Evolutionary conservation across 2,113 vertebrate species (phyloP).

Genomic region (Illadopsis cleaveri): DNA sequence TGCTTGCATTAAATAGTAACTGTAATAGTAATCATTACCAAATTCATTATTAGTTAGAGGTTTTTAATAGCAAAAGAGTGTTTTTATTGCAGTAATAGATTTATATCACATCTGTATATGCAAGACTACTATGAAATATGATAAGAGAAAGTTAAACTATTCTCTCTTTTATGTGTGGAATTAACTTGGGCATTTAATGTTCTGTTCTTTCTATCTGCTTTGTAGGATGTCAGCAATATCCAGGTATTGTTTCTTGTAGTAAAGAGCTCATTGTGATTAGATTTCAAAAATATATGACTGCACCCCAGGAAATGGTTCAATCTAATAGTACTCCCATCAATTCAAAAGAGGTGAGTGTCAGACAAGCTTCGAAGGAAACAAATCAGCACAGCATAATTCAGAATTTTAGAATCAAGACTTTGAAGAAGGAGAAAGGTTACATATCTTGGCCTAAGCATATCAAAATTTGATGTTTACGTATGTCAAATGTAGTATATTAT

Average conservation of each 20-base stretch:
- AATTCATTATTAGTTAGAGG: slow-evolving; percentile 29
- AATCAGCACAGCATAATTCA: slow-evolving; percentile 45
- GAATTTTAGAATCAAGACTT: slow-evolving; percentile 47
- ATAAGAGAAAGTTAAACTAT: slow-evolving; percentile 29
- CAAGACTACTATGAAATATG: neutral
- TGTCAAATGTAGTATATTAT: neutral
- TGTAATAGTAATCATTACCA: neutral
- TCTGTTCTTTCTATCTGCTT: neutral
- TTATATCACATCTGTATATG: neutral
- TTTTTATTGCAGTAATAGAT: neutral
- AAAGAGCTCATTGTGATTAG: slow-evolving; percentile 47
- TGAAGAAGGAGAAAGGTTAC: slow-evolving; percentile 28
- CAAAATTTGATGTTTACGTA: slow-evolving; percentile 33
- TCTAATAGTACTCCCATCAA: slow-evolving; percentile 44
- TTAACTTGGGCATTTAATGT: slow-evolving; percentile 5
- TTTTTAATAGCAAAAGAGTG: neutral
- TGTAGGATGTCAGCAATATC: slow-evolving; percentile 30
- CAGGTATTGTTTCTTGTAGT: slow-evolving; percentile 30
- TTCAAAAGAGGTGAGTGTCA: slow-evolving; percentile 63
- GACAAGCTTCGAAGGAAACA: slow-evolving; percentile 39
- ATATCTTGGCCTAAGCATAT: slow-evolving; percentile 1
- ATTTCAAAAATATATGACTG: slow-evolving; percentile 54
- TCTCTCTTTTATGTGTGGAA: neutral
- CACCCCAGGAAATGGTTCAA: slow-evolving; percentile 44
- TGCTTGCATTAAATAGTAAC: slow-evolving; percentile 32